phyloP scores from a whole-genome alignment of 2,797 vertebrate genomes.

The Garrulus glandarius region DNA sequence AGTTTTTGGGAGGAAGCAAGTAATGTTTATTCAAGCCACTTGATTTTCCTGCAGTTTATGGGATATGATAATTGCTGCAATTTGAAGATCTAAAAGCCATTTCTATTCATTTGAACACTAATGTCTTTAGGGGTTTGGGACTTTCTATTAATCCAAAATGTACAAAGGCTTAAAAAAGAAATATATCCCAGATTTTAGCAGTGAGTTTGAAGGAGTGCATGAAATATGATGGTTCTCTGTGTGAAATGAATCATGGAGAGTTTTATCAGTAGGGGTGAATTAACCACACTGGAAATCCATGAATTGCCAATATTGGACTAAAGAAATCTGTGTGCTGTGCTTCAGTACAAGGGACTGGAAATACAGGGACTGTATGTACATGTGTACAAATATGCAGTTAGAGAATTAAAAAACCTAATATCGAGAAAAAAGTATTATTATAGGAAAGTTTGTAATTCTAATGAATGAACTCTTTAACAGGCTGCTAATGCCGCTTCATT shows the following conservation, averaged over 20 bases:
- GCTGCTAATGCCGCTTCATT: not conserved
- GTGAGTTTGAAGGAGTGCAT: constrained; percentile 20
- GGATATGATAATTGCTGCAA: constrained; percentile 66
- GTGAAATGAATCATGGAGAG: not conserved
- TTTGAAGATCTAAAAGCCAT: constrained; percentile 63
- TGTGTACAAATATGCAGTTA: not conserved
- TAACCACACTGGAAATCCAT: constrained; percentile 22
- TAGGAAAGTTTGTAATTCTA: not conserved
- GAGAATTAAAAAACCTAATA: not conserved
- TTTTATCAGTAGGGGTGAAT: constrained; percentile 16
- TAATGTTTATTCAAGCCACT: constrained; percentile 62
- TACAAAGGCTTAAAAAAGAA: constrained; percentile 3
- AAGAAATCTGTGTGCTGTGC: not conserved
- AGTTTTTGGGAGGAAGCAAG: constrained; percentile 27
- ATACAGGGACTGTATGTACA: not conserved
- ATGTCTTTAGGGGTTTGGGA: not conserved
- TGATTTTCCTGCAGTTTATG: constrained; percentile 64
- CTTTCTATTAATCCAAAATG: constrained; percentile 37
- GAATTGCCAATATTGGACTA: not conserved
- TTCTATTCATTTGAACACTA: constrained; percentile 28
- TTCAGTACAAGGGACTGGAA: not conserved
- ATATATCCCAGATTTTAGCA: not conserved
- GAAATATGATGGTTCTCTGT: constrained; percentile 4
- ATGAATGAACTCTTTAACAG: not conserved
- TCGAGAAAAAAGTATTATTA: not conserved